Evolutionary conservation across 1,140 invertebrate genomes (phyloP).

Genomic region (Marisa cornuarietis): DNA sequence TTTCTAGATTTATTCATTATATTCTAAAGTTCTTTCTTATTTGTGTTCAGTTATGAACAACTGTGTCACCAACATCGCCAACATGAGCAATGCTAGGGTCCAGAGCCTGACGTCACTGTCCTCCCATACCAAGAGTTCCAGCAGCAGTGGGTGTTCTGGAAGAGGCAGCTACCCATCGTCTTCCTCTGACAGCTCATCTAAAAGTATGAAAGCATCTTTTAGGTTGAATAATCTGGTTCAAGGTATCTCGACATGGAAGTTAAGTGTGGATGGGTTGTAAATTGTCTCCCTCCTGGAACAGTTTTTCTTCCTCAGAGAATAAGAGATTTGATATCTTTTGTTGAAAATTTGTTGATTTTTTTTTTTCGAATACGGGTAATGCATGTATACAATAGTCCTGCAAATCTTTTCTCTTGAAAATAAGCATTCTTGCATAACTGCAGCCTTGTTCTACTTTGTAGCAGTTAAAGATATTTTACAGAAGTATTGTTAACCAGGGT

Average conservation of each 20-base stretch:
- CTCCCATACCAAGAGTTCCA: constrained; percentile 35
- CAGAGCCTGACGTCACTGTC: constrained; percentile 50
- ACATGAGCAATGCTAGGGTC: constrained; percentile 53
- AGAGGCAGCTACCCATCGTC: constrained; percentile 39
- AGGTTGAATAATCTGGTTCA: background rate
- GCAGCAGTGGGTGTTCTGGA: constrained; percentile 25
- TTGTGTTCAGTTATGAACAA: constrained; percentile 45
- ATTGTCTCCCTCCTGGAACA: background rate
- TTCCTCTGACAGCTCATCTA: constrained; percentile 32
- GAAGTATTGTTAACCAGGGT: too few relatives aligned
- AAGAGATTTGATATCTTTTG: too few relatives aligned
- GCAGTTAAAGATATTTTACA: too few relatives aligned
- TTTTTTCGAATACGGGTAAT: too few relatives aligned
- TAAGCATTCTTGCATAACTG: too few relatives aligned
- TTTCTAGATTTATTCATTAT: too few relatives aligned
- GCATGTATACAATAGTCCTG: background rate
- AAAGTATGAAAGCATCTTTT: background rate
- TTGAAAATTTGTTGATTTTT: too few relatives aligned
- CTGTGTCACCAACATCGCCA: constrained; percentile 53
- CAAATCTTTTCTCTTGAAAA: too few relatives aligned
- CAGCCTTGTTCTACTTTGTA: too few relatives aligned
- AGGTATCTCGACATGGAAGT: too few relatives aligned
- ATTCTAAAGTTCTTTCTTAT: background rate
- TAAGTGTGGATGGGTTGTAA: too few relatives aligned
- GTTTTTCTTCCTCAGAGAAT: background rate